Percentiles rank a stretch among this genome's conserved stretches.
These are phyloP conservation scores for Epizoanthus rinbou DNA, from an alignment of 92 coral and sea anemone species.

Conservation along the genomic window DNA sequence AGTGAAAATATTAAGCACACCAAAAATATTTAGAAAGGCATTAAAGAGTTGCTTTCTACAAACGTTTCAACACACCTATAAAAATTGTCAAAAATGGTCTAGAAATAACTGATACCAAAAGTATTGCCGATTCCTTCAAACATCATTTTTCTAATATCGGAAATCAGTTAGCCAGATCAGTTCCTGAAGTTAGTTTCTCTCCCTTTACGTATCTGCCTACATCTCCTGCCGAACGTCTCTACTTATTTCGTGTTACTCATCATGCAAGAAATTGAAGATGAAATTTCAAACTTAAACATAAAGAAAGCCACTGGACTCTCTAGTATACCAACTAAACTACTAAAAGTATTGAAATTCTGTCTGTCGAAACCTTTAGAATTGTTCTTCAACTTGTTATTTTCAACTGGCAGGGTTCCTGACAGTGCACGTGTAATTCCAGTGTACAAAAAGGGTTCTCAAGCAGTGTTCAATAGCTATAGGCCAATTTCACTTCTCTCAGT, in stretches of 20 bases:
- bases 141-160: conserved; percentile 48
- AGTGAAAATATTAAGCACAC: conserved; percentile 33
- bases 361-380: conserved; percentile 22
- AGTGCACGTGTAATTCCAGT: conserved; percentile 37
- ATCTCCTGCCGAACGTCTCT: conserved; percentile 30
- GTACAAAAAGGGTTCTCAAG: conserved; percentile 24
- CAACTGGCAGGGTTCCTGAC: conserved; percentile 26
- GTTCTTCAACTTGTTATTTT: conserved; percentile 2
- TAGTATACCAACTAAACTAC: conserved; percentile 33
- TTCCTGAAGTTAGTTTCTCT: conserved; percentile 41
- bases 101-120: conserved; percentile 45
- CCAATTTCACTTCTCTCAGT: conserved; percentile 39
- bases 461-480: neutral
- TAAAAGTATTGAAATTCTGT: conserved; percentile 17
- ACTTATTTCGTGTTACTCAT: conserved; percentile 46
- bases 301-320: conserved; percentile 35
- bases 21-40: conserved; percentile 40
- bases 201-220: conserved; percentile 29
- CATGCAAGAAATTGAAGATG: conserved; percentile 54
- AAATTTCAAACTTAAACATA: too few species aligned
- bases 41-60: conserved; percentile 40
- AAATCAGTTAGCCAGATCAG: conserved; percentile 35
- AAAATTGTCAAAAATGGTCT: conserved; percentile 35
- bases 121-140: conserved; percentile 56
- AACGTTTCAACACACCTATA: conserved; percentile 22